Evolutionary conservation across 2,113 vertebrate genomes (phyloP).

Genomic region (Zonotrichia leucophrys): DNA sequence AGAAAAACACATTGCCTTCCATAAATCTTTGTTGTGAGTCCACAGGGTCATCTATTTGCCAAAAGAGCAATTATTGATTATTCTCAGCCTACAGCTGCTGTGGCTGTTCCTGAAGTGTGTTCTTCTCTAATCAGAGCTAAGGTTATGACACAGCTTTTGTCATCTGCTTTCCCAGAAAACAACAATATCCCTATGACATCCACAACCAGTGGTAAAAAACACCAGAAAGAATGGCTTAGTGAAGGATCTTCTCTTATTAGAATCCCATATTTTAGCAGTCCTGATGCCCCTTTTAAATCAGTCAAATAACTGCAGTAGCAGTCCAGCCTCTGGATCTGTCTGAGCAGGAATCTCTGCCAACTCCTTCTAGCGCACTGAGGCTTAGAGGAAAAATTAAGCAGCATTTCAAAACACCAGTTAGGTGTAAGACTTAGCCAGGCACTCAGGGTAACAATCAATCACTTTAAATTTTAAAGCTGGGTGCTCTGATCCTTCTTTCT

Average conservation of each 20-base stretch:
- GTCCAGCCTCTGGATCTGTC: background rate
- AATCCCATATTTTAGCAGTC: slow-evolving; percentile 25
- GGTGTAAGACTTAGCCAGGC: background rate
- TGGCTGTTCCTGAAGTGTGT: slow-evolving; percentile 21
- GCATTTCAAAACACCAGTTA: background rate
- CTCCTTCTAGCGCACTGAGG: background rate
- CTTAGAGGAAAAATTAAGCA: background rate
- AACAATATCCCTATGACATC: background rate
- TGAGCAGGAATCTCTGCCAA: background rate
- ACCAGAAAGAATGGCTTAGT: background rate
- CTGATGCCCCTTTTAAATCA: background rate
- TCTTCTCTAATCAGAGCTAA: slow-evolving; percentile 56
- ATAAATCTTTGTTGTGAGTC: slow-evolving; percentile 53
- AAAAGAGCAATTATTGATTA: slow-evolving; percentile 69
- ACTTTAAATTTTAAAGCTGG: background rate
- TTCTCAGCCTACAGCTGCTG: slow-evolving; percentile 30
- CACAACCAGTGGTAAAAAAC: background rate
- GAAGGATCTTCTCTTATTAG: slow-evolving; percentile 17
- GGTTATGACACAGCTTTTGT: slow-evolving; percentile 43
- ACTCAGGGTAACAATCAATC: background rate
- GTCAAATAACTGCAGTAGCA: background rate
- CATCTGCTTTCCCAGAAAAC: slow-evolving; percentile 15
- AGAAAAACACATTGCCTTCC: slow-evolving; percentile 39
- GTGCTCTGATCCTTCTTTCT: background rate
- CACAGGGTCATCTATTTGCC: slow-evolving; percentile 59